Conservation (phyloP, 2,888 invertebrate species). For the Labia minor region DNA sequence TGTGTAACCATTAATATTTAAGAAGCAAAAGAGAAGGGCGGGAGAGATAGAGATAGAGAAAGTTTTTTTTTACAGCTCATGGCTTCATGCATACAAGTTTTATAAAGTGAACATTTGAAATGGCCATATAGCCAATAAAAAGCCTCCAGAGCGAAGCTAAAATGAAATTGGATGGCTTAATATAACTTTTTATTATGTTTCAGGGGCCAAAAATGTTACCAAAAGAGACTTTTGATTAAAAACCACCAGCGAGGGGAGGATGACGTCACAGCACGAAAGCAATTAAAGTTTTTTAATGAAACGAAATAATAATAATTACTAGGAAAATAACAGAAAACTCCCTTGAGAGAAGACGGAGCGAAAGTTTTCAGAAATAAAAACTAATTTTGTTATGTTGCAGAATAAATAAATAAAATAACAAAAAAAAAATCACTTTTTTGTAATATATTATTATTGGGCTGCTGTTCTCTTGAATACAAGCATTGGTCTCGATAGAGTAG, state of each 20-base stretch:
- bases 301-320: slow-evolving; percentile 4
- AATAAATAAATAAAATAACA: not conserved
- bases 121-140: slow-evolving; percentile 13
- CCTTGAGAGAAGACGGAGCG: not conserved
- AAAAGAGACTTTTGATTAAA: slow-evolving; percentile 13
- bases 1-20: slow-evolving; percentile 9
- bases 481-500: too few species aligned
- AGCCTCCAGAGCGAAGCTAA: slow-evolving; percentile 8
- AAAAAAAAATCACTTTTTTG: too few species aligned
- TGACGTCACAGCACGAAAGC: slow-evolving; percentile 2
- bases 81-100: slow-evolving; percentile 13
- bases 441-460: too few species aligned
- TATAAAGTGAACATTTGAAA: slow-evolving; percentile 13
- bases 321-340: slow-evolving; percentile 13
- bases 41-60: not conserved
- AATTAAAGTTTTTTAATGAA: slow-evolving; percentile 9
- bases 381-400: slow-evolving; percentile 8
- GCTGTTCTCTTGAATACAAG: too few species aligned
- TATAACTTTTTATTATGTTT: slow-evolving; percentile 13
- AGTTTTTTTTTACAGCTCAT: not conserved
- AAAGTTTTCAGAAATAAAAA: slow-evolving; percentile 1
- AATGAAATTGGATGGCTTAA: slow-evolving; percentile 13
- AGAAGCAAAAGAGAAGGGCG: not conserved
- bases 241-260: not conserved
- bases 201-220: slow-evolving; percentile 13